phyloP scores from a whole-genome alignment of 2,113 vertebrate genomes.

The Haemorhous mexicanus region DNA sequence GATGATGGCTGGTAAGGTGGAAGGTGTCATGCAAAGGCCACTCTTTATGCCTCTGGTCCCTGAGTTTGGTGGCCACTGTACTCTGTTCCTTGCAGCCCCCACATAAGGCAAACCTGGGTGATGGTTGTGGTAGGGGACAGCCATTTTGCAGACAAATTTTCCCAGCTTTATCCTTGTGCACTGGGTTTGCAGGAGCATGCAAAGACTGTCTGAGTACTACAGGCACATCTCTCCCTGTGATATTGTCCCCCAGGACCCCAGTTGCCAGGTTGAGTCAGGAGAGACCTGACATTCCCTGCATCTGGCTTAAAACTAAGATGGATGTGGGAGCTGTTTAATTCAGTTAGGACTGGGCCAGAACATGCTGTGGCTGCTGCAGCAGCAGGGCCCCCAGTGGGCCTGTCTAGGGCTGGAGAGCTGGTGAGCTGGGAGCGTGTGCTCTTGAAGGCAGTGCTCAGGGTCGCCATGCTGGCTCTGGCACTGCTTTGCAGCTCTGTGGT shows the following conservation, averaged over 20 bases:
- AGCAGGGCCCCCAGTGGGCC: neutral
- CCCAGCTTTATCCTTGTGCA: accelerated
- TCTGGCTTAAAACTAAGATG: neutral
- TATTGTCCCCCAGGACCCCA: neutral
- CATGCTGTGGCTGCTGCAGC: neutral
- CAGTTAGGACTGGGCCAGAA: neutral
- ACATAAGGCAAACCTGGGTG: neutral
- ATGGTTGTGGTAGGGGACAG: neutral
- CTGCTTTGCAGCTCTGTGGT: neutral
- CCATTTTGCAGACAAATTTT: neutral
- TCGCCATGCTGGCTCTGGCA: neutral
- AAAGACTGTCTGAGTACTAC: neutral
- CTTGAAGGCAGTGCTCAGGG: neutral
- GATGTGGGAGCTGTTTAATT: conserved; percentile 4
- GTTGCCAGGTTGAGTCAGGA: neutral
- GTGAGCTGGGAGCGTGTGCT: accelerated
- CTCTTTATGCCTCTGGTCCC: neutral
- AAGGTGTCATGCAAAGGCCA: neutral
- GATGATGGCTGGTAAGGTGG: conserved; percentile 92
- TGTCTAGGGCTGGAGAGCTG: neutral
- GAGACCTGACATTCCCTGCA: neutral
- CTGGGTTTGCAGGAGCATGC: neutral
- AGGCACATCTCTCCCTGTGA: neutral
- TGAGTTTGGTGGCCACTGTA: neutral
- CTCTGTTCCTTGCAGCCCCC: neutral